phyloP scores from a whole-genome alignment of 1,140 invertebrate species.

The Leptinotarsa texana region DNA sequence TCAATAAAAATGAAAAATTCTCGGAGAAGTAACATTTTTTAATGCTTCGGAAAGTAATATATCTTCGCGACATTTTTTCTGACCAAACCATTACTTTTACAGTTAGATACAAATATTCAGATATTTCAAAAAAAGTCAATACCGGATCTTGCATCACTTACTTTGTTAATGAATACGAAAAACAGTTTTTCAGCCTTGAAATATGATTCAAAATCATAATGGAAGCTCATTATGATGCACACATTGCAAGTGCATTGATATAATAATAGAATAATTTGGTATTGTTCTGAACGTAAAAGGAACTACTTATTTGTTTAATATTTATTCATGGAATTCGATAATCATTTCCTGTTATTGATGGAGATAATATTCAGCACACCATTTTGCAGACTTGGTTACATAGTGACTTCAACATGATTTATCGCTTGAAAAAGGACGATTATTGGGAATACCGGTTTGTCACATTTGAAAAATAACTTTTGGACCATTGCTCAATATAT shows the following conservation, averaged over 20 bases:
- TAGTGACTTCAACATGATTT: background rate
- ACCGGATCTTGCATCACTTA: too few species aligned
- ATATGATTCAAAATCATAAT: background rate
- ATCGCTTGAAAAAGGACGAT: too few species aligned
- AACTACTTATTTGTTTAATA: background rate
- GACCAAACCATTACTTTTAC: too few species aligned
- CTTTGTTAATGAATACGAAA: background rate
- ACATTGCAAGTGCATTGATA: background rate
- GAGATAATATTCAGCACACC: background rate
- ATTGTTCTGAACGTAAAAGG: background rate
- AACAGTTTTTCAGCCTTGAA: background rate
- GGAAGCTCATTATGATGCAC: background rate
- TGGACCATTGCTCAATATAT: too few species aligned
- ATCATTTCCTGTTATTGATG: background rate
- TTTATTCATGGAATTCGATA: background rate
- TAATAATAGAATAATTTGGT: background rate
- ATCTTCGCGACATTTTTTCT: too few species aligned
- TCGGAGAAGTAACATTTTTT: too few species aligned
- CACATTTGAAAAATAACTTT: too few species aligned
- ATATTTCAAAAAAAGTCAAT: too few species aligned
- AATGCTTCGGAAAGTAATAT: too few species aligned
- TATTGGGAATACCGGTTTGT: too few species aligned
- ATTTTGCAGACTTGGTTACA: background rate
- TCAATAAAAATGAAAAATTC: too few species aligned
- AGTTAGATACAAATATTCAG: background rate